A percentile compares a stretch with the other conserved stretches of the same genome.
Evolutionary conservation across 2,113 vertebrate genomes (phyloP).

Genomic region (Leucoraja erinaceus): DNA sequence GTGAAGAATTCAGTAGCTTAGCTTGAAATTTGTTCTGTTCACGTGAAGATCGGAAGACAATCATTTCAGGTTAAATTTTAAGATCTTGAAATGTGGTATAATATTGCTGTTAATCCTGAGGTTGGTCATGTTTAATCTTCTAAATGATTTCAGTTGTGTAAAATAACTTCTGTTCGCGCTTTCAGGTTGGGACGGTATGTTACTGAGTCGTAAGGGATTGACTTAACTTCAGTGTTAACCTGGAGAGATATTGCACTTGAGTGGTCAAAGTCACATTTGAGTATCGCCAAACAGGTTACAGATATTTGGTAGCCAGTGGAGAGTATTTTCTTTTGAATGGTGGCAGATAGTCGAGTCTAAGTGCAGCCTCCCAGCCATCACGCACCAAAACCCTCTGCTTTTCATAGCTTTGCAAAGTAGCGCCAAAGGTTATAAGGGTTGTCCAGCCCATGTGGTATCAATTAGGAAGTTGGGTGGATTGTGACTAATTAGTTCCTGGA

Average conservation of each 20-base stretch:
- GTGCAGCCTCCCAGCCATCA: background rate
- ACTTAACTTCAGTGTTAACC: background rate
- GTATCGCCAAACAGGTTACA: background rate
- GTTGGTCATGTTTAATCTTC: slow-evolving; percentile 13
- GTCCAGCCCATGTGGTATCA: background rate
- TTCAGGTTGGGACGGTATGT: background rate
- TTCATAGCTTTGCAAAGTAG: background rate
- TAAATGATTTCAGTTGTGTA: slow-evolving; percentile 10
- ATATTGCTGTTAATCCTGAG: slow-evolving; percentile 17
- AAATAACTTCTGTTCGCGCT: background rate
- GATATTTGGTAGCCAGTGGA: background rate
- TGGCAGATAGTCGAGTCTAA: background rate
- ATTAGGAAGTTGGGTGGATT: background rate
- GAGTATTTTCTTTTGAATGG: background rate
- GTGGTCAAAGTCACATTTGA: slow-evolving; percentile 11
- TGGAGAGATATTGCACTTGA: background rate
- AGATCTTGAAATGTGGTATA: slow-evolving; percentile 1
- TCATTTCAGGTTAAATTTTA: slow-evolving; percentile 23
- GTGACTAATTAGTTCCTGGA: background rate
- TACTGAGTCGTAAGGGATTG: background rate
- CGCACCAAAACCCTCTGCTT: background rate
- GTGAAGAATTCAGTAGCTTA: slow-evolving; percentile 18
- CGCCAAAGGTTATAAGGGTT: background rate
- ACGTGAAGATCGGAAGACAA: slow-evolving; percentile 27
- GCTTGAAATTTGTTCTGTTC: slow-evolving; percentile 23